Conservation (phyloP, 2,888 invertebrate genomes). For the Ormyrus labotus region DNA sequence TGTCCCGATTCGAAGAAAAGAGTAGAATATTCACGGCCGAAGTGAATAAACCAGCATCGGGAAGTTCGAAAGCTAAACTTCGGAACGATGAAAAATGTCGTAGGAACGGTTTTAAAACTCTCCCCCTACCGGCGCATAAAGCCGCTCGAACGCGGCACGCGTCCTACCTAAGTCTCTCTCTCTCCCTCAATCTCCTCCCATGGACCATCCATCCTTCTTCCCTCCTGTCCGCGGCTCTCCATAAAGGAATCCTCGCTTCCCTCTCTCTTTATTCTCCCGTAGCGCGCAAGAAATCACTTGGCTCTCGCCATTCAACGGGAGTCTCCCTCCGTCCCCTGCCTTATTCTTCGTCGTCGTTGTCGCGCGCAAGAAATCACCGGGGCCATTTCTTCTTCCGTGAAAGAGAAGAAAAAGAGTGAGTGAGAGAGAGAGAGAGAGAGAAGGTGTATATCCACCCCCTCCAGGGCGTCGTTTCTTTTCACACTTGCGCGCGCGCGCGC, state of each 20-base stretch:
- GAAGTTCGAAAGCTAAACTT: too few relatives aligned
- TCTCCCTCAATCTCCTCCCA: background rate
- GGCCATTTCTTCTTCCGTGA: constrained; percentile 37
- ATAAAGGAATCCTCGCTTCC: constrained; percentile 23
- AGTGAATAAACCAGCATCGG: too few relatives aligned
- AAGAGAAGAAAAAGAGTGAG: constrained; percentile 24
- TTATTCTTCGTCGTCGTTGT: constrained; percentile 47
- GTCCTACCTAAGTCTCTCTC: background rate
- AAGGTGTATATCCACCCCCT: constrained; percentile 32
- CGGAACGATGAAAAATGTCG: too few relatives aligned
- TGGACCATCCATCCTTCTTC: constrained; percentile 42
- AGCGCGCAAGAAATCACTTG: constrained; percentile 51
- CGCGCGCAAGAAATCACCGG: constrained; percentile 43
- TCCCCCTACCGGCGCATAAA: too few relatives aligned
- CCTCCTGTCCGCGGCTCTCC: constrained; percentile 39
- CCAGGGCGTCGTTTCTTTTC: constrained; percentile 3
- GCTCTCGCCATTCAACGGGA: constrained; percentile 36
- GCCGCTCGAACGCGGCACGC: constrained; percentile 17
- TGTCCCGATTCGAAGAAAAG: too few relatives aligned
- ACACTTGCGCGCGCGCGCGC: constrained; percentile 2
- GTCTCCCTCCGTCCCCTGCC: constrained; percentile 49
- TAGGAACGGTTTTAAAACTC: too few relatives aligned
- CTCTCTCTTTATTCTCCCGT: constrained; percentile 27
- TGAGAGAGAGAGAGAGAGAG: constrained; percentile 4
- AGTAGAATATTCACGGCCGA: too few relatives aligned